Evolutionary conservation across 1,140 invertebrate genomes (phyloP).

Genomic region (Muscidifurax raptorellus): DNA sequence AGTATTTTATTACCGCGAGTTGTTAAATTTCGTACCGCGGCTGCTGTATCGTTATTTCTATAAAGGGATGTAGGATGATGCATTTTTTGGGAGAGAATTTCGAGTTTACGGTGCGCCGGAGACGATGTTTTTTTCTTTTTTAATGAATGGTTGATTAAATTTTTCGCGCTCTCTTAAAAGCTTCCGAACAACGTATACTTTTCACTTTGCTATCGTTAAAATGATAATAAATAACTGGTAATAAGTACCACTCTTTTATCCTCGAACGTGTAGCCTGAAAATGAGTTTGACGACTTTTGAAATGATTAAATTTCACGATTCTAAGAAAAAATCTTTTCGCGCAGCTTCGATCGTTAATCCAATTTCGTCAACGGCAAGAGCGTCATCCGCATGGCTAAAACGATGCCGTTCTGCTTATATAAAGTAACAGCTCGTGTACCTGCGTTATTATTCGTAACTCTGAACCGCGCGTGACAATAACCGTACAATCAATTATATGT

Average conservation of each 20-base stretch:
- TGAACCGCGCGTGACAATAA: conserved; percentile 3
- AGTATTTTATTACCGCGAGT: not conserved
- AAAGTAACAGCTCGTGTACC: not conserved
- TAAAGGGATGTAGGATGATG: not conserved
- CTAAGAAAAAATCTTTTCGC: too few relatives aligned
- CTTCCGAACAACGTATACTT: too few relatives aligned
- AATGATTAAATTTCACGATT: too few relatives aligned
- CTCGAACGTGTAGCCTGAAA: too few relatives aligned
- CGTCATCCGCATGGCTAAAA: not conserved
- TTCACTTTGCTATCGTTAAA: too few relatives aligned
- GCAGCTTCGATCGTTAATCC: not conserved
- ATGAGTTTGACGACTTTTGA: too few relatives aligned
- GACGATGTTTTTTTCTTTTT: not conserved
- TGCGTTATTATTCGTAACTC: not conserved
- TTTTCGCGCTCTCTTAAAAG: too few relatives aligned
- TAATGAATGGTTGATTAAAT: not conserved
- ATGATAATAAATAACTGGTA: too few relatives aligned
- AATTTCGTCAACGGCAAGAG: not conserved
- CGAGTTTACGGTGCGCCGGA: not conserved
- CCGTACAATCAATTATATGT: conserved; percentile 34
- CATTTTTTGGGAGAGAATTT: not conserved
- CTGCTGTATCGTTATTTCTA: too few relatives aligned
- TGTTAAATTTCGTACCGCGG: not conserved
- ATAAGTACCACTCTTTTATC: too few relatives aligned
- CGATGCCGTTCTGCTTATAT: too few relatives aligned